Evolutionary conservation across 2,888 invertebrate genomes (phyloP).

Genomic region (Salpingus planirostris): DNA sequence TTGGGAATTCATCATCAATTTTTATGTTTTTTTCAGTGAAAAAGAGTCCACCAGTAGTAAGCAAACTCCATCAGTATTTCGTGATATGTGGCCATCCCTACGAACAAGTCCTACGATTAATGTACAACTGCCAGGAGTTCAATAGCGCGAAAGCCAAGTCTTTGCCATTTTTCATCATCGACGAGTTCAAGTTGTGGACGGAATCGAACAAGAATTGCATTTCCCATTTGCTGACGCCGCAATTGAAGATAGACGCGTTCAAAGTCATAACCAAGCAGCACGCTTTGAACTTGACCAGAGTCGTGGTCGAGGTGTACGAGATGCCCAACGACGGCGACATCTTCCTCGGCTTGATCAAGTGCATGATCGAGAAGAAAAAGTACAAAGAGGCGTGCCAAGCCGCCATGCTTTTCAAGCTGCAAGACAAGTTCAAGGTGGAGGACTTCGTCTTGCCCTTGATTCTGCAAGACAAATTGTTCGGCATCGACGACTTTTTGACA

Average conservation of each 20-base stretch:
- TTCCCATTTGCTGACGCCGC: constrained; percentile 42
- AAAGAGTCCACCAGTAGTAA: constrained; percentile 36
- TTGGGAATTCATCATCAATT: no score
- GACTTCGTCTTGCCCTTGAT: constrained; percentile 69
- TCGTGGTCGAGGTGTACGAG: constrained; percentile 57
- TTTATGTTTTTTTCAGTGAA: constrained; percentile 32
- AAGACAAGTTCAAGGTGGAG: constrained; percentile 58
- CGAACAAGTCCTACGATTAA: constrained; percentile 48
- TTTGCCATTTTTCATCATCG: constrained; percentile 54
- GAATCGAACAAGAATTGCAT: constrained; percentile 36
- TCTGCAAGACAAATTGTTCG: constrained; percentile 68
- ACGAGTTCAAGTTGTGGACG: constrained; percentile 50
- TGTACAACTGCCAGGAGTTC: constrained; percentile 54
- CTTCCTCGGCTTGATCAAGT: constrained; percentile 53
- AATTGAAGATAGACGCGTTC: constrained; percentile 64
- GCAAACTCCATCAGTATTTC: constrained; percentile 35
- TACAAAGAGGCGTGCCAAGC: constrained; percentile 72
- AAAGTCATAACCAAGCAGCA: constrained; percentile 61
- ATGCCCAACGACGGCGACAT: constrained; percentile 51
- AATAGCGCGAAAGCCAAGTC: constrained; percentile 54
- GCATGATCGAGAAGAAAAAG: constrained; percentile 47
- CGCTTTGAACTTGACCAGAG: constrained; percentile 52
- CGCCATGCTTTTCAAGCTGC: constrained; percentile 56
- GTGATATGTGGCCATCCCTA: constrained; percentile 48
- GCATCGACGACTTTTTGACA: constrained; percentile 62